A percentile compares a stretch with the other conserved stretches of the same genome.
These are phyloP conservation scores for Philonicus albiceps DNA, from an alignment of 2,888 invertebrate genomes.

Conservation along the genomic window DNA sequence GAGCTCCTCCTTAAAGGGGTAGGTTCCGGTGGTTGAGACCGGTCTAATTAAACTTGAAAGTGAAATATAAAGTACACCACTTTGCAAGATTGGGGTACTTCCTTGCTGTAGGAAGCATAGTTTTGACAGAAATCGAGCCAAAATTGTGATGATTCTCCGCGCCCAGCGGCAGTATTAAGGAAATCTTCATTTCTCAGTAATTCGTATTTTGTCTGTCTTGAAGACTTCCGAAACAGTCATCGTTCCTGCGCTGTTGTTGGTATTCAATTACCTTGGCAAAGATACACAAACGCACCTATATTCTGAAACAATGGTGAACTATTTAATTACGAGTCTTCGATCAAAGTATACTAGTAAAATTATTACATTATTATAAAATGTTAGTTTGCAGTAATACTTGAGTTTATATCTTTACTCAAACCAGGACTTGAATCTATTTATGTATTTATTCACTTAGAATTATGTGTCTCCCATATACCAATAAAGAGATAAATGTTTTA, in stretches of 20 bases:
- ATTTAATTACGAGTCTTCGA: neutral
- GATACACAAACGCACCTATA: neutral
- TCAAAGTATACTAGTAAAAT: neutral
- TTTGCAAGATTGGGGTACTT: neutral
- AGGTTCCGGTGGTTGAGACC: neutral
- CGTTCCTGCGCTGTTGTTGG: neutral
- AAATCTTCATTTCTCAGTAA: neutral
- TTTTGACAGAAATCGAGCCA: neutral
- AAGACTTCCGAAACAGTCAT: neutral
- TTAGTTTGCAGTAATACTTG: neutral
- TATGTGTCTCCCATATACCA: no score
- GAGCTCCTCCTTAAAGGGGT: neutral
- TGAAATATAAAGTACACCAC: constrained; percentile 19
- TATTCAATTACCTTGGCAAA: constrained; percentile 25
- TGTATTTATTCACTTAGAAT: no score
- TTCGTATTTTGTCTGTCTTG: neutral
- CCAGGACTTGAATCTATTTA: no score
- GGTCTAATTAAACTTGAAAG: constrained; percentile 26
- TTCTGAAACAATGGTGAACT: neutral
- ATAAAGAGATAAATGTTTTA: no score
- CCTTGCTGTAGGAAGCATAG: neutral
- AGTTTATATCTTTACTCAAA: no score
- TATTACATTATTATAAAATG: neutral
- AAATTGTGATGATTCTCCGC: neutral
- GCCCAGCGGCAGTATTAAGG: neutral